Base-by-base conservation (phyloP, 2,888 invertebrate genomes). In the Cetonia aurata region DNA sequence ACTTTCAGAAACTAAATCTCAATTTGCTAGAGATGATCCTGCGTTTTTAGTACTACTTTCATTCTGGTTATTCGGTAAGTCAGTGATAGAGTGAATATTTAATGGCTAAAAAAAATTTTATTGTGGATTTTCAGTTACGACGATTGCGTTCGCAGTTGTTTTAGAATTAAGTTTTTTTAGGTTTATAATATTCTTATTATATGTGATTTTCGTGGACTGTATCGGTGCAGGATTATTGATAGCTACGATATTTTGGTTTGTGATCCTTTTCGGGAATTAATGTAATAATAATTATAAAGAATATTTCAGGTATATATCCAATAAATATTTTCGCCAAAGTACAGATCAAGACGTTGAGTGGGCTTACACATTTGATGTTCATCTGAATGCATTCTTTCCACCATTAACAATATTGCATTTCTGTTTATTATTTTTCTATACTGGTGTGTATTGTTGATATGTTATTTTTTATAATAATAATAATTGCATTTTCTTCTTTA, bases 361-460 rank as follows among this genome's bases (percentile, higher is more conserved):
- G 99, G 99, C 96, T 4, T 99, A 97, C 85, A 93, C 96, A 15
- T 99, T 99, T 85, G 99, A 99, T 85, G 96, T 99, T 4, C 99
- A 99, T 86, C 89, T 99, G 78, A 99, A 99, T 86, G 99, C 99
- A 2, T 96, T 98, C 85, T 98, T 98, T 85, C 99, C 99, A n/a
- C 92, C 98, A 0, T 88, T 99, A 13, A 93, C 97, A 75, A 89
- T 99, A 77, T 88, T 99, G 69, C 98, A 99, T 83, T 93, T 96
- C 78, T 90, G 98, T 78, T 95, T 98, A 83, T 89, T 98, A 67
- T 89, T 97, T 77, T 90, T 98, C 73, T 96, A 94, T 83, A 91
- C 93, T 81, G 90, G 95, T 92, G 82, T 88, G 57, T 57, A 17
- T 57, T n/a, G 0, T 86, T 85, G 76, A 52, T 70, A 8, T 42